Evolutionary conservation across 2,113 vertebrate species (phyloP).

Genomic region (Ageneiosus marmoratus): DNA sequence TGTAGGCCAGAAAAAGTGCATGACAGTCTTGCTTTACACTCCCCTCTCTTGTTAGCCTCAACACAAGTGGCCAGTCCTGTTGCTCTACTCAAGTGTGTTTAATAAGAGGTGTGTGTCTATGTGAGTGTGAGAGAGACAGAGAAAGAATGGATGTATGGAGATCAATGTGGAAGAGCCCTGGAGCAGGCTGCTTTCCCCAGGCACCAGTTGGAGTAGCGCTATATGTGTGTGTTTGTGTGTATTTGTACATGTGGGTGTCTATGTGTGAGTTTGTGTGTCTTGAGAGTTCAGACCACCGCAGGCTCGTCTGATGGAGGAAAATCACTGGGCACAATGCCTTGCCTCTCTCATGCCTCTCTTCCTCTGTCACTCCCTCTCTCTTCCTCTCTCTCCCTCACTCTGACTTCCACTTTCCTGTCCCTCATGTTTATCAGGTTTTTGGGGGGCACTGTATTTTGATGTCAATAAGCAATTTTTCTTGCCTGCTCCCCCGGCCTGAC

Average conservation of each 20-base stretch:
- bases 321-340: constrained; percentile 77
- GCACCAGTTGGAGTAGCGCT: constrained; percentile 58
- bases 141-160: constrained; percentile 66
- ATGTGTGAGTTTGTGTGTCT: neutral
- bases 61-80: constrained; percentile 60
- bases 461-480: constrained; percentile 99
- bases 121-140: neutral
- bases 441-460: constrained; percentile 99
- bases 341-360: constrained; percentile 65
- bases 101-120: constrained; percentile 68
- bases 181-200: constrained; percentile 65
- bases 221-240: constrained; percentile 19
- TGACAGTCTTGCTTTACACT: constrained; percentile 29
- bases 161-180: constrained; percentile 75
- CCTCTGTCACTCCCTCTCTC: constrained; percentile 34
- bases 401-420: constrained; percentile 80
- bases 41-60: constrained; percentile 27
- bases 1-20: constrained; percentile 14
- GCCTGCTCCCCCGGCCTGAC: constrained; percentile 99
- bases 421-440: constrained; percentile 99
- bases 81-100: constrained; percentile 78
- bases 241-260: too few species aligned
- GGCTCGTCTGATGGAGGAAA: constrained; percentile 79
- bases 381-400: constrained; percentile 45
- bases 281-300: constrained; percentile 72